Evolutionary conservation across 2,888 invertebrate species (phyloP).

Genomic region (Calameuta idolon): DNA sequence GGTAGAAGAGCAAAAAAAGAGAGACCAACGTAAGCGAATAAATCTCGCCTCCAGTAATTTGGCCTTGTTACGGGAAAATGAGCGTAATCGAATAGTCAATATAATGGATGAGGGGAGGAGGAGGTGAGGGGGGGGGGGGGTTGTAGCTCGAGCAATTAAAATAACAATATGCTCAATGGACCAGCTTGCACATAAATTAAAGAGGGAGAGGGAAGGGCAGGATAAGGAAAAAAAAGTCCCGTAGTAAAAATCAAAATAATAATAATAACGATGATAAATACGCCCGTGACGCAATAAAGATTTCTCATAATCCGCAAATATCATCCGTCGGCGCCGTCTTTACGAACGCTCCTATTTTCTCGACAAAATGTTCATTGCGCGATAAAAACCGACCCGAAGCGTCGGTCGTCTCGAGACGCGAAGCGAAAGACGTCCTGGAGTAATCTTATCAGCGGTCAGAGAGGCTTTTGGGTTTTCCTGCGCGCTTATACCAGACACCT

Average conservation of each 20-base stretch:
- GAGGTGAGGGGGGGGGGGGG: background rate
- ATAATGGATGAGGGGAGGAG: background rate
- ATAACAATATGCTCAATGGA: conserved; percentile 49
- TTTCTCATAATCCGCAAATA: background rate
- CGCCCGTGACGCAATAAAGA: background rate
- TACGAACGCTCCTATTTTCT: background rate
- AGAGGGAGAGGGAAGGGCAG: background rate
- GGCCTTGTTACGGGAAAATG: conserved; percentile 18
- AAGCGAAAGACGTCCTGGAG: background rate
- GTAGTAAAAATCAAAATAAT: too few relatives aligned
- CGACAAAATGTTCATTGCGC: background rate
- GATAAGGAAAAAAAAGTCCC: too few relatives aligned
- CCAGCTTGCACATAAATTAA: conserved; percentile 48
- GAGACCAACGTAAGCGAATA: background rate
- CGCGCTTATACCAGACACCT: background rate
- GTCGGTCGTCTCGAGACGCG: background rate
- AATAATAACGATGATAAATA: background rate
- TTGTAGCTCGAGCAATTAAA: conserved; percentile 41
- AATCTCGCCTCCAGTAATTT: background rate
- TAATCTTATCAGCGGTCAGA: background rate
- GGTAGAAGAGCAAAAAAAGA: background rate
- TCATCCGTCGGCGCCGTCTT: background rate
- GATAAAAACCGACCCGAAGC: background rate
- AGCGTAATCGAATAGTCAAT: conserved; percentile 39
- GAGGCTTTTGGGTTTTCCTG: background rate